Base-by-base conservation (phyloP, 1,140 invertebrate species). In the Meloidogyne floridensis region DNA sequence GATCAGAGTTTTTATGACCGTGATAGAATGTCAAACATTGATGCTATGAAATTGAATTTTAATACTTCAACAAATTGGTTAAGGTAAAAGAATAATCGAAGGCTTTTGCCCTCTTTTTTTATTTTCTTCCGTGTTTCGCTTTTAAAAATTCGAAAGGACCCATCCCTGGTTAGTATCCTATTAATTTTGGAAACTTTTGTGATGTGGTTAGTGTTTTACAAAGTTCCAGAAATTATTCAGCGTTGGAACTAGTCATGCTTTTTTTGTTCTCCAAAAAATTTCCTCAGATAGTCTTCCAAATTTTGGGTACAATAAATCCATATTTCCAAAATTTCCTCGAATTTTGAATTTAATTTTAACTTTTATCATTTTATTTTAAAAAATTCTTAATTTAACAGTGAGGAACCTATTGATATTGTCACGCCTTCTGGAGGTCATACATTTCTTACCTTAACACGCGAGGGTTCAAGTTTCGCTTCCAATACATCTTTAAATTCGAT, bases 1-100 rank as follows among this genome's bases (percentile, higher is more conserved):
- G 85, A 86, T 20, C 86, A 87, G 54, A 87, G 85, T 56, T 86
- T 86, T 47, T 86, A 87, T 80, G 86, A 84, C 9, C 80, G 77
- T 10, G 84, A 86, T 20, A 78, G 83, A 75, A 85, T 85, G 7
- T 53, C 65, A 11, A 85, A 85, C 69, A 86, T 85, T 20, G 83
- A 87, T 54, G 56, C 74, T 51, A 84, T 85, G 73, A 79, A 85
- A 13, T 47, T 71, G 11, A 87, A 87, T 18, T 87, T 87, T 77
- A 47, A 47, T 47, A 84, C 85, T 20, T 86, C 85, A 4, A 80
- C 85, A n/a, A 87, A 77, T 77, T 86, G 86, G 86, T 80, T 86
- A 32, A 83, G 32, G 84, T 87, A 71, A 9, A 82, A n/a, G 42
- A 18, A 32, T 32, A 32, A 32, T 32, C 1, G 32, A 32, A 32